These are phyloP conservation scores for Pseudococcus jackbeardsleyi DNA, from an alignment of 2,888 invertebrate genomes.

Conservation along the genomic window DNA sequence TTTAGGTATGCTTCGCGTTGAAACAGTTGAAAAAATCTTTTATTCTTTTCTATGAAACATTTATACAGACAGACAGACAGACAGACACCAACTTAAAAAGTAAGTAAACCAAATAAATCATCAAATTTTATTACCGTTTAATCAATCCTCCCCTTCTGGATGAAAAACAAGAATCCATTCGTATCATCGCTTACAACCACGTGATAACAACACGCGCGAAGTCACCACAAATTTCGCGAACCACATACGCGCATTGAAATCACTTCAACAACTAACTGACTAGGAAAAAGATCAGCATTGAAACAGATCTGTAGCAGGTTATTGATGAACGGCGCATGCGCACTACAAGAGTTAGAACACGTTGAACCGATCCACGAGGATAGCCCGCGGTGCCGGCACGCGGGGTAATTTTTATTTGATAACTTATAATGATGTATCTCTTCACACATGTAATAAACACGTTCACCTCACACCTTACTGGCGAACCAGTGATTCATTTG, in stretches of 20 bases:
- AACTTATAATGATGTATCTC: conserved; percentile 3
- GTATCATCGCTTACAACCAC: conserved; percentile 32
- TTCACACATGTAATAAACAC: conserved; percentile 12
- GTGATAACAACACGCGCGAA: conserved; percentile 48
- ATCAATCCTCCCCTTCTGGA: conserved; percentile 40
- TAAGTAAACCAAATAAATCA: neutral
- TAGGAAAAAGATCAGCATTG: neutral
- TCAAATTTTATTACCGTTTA: conserved; percentile 7
- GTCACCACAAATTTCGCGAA: conserved; percentile 17
- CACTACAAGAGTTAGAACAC: neutral
- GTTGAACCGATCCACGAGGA: neutral
- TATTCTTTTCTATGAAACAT: too few species aligned
- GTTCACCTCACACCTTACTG: neutral
- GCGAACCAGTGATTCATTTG: neutral
- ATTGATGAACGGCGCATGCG: neutral
- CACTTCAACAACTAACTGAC: neutral
- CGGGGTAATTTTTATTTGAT: conserved; percentile 18
- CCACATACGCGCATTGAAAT: conserved; percentile 20
- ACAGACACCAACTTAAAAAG: neutral
- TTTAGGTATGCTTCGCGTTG: too few species aligned
- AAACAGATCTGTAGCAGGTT: neutral
- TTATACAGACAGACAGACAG: too few species aligned
- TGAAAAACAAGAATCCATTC: conserved; percentile 52
- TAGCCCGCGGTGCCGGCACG: neutral
- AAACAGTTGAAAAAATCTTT: too few species aligned